phyloP scores from a whole-genome alignment of 2,113 vertebrate species.

The Eptesicus fuscus region DNA sequence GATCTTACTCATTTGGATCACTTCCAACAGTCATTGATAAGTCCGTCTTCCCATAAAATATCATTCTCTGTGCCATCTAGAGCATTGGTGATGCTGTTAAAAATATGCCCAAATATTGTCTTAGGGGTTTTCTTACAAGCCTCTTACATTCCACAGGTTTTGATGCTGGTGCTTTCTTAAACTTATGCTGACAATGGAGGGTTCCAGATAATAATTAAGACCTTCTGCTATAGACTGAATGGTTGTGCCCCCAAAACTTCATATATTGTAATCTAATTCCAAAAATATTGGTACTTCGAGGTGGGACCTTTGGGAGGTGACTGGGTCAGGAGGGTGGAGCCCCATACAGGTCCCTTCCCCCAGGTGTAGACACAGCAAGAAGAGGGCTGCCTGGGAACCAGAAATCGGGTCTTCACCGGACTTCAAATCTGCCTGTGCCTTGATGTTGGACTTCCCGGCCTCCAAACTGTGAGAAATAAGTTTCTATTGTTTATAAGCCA shows the following conservation, averaged over 20 bases:
- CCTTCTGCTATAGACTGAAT: neutral
- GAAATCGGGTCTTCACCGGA: accelerated
- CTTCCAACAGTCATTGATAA: neutral
- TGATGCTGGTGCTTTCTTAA: neutral
- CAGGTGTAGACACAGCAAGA: neutral
- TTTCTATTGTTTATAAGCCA: neutral
- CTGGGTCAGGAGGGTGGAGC: neutral
- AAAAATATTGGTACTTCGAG: neutral
- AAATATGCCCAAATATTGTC: neutral
- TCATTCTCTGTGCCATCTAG: neutral
- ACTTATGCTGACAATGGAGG: neutral
- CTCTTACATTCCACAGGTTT: neutral
- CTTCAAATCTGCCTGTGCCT: neutral
- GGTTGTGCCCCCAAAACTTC: neutral
- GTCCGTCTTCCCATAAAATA: neutral
- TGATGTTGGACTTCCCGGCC: neutral
- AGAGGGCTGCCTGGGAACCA: neutral
- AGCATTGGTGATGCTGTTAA: neutral
- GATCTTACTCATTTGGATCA: neutral
- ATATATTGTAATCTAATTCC: neutral
- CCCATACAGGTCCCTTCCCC: neutral
- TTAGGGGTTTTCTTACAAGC: neutral
- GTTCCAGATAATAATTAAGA: neutral
- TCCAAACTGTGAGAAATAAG: neutral
- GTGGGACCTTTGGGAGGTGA: neutral